Evolutionary conservation across 2,113 vertebrate genomes (phyloP).

Genomic region (Synchiropus splendidus): DNA sequence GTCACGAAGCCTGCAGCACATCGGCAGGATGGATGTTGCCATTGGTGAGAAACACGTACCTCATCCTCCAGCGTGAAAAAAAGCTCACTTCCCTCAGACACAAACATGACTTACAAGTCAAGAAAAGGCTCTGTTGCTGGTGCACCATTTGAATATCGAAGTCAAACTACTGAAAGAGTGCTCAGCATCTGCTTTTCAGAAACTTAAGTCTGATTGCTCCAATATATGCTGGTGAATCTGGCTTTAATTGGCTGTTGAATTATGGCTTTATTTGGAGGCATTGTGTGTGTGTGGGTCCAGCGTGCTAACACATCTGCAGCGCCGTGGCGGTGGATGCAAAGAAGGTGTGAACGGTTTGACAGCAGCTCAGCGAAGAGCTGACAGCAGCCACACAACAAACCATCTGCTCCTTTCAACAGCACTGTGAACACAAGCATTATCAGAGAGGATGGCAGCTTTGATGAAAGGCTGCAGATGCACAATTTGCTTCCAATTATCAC

Average conservation of each 20-base stretch:
- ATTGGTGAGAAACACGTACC: slow-evolving; percentile 45
- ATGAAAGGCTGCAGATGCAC: slow-evolving; percentile 27
- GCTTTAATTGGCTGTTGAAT: slow-evolving; percentile 53
- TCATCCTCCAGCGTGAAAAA: too few relatives aligned
- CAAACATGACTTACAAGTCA: too few relatives aligned
- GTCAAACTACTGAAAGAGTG: too few relatives aligned
- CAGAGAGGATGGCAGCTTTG: slow-evolving; percentile 8
- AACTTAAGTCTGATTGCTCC: slow-evolving; percentile 53
- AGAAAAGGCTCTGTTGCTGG: background rate
- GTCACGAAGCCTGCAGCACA: slow-evolving; percentile 52
- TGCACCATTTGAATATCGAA: background rate
- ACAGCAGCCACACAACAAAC: slow-evolving; percentile 60
- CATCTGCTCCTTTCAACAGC: slow-evolving; percentile 72
- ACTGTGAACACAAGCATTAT: slow-evolving; percentile 11
- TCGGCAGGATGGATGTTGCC: slow-evolving; percentile 62
- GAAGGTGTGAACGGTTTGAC: slow-evolving; percentile 71
- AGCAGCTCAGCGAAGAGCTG: slow-evolving; percentile 61
- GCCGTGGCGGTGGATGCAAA: slow-evolving; percentile 43
- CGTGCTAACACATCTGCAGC: slow-evolving; percentile 37
- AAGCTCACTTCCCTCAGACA: too few relatives aligned
- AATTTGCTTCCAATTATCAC: slow-evolving; percentile 35
- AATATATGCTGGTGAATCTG: slow-evolving; percentile 41
- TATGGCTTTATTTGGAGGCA: slow-evolving; percentile 45
- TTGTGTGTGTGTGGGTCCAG: slow-evolving; percentile 52
- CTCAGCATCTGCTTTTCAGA: too few relatives aligned